Conservation (phyloP, 2,113 vertebrate genomes). For the Cnemophilus loriae region DNA sequence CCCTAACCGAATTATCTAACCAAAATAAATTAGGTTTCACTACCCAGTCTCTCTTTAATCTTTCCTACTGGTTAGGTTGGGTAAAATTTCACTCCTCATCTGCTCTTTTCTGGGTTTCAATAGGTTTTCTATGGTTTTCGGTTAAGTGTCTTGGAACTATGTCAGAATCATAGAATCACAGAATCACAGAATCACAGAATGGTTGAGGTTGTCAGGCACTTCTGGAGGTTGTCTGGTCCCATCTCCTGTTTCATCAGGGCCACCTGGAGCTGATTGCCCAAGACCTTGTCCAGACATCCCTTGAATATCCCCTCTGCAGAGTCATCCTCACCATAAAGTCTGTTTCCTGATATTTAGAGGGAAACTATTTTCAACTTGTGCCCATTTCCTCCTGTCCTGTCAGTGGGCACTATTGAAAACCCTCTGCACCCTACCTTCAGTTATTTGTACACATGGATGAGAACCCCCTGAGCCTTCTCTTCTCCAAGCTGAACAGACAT, state of each 20-base stretch:
- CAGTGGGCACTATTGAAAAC: not conserved
- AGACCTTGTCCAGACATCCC: not conserved
- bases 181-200: not conserved
- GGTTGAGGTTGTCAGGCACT: not conserved
- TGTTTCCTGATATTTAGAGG: not conserved
- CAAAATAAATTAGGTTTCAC: not conserved
- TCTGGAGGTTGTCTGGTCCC: not conserved
- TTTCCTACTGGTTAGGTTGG: not conserved
- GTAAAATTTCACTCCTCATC: not conserved
- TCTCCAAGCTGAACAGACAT: not conserved
- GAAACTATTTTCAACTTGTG: not conserved
- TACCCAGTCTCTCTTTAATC: not conserved
- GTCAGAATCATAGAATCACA: not conserved
- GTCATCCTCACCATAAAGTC: not conserved
- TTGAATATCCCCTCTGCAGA: not conserved
- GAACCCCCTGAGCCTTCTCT: not conserved
- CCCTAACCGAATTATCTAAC: not conserved
- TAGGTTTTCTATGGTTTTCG: not conserved
- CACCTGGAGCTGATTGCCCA: not conserved
- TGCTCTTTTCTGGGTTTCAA: not conserved
- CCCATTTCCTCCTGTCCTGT: not conserved
- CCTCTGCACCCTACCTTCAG: not conserved
- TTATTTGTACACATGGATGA: not conserved
- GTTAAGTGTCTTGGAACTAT: not conserved
- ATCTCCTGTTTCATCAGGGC: not conserved